These are phyloP conservation scores for Cryptoblepharus egeriae DNA, from an alignment of 2,797 vertebrate genomes.

Conservation along the genomic window DNA sequence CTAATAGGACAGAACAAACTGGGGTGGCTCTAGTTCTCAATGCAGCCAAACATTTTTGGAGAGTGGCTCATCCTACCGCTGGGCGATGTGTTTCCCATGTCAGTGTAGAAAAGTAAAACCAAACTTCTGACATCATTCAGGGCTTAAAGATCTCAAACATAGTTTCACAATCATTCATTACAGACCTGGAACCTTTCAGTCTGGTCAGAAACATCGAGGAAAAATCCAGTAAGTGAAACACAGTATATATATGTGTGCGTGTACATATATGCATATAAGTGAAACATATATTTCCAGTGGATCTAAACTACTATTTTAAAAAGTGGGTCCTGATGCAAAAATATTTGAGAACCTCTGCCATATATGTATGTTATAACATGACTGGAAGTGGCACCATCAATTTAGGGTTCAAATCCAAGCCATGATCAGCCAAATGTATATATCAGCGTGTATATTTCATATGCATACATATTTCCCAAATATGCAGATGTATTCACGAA, in stretches of 20 bases:
- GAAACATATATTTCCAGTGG: too few relatives aligned
- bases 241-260: too few relatives aligned
- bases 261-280: too few relatives aligned
- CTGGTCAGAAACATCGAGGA: neutral
- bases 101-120: constrained; percentile 6
- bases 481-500: too few relatives aligned
- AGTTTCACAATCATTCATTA: constrained; percentile 15
- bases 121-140: constrained; percentile 42
- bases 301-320: too few relatives aligned
- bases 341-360: too few relatives aligned
- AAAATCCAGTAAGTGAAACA: neutral
- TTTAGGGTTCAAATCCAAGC: too few relatives aligned
- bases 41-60: constrained; percentile 42
- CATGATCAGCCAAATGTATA: too few relatives aligned
- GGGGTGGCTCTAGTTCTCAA: constrained; percentile 63
- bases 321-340: too few relatives aligned
- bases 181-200: neutral
- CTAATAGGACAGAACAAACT: constrained; percentile 54
- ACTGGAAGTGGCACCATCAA: too few relatives aligned
- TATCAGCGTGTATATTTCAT: too few relatives aligned
- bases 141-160: constrained; percentile 27
- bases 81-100: constrained; percentile 52
- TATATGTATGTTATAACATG: too few relatives aligned
- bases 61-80: constrained; percentile 43
- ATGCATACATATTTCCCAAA: neutral